Evolutionary conservation across 2,888 invertebrate genomes (phyloP), one percentile per base, ranked within the genome.

Genomic region (Poecilobothrus nobilitatus): DNA sequence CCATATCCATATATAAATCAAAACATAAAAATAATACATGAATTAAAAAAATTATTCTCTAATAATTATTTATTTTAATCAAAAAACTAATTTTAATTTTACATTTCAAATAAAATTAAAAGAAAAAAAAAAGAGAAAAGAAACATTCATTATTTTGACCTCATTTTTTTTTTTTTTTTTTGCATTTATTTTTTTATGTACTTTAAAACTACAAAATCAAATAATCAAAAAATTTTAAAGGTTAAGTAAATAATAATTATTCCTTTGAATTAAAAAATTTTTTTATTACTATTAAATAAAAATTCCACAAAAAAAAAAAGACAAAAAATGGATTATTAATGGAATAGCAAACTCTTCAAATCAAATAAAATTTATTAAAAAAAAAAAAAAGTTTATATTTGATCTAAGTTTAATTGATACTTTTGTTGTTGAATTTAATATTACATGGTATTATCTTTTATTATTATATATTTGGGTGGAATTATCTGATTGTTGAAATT

Each of bases 371-470:
- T 4, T 53, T 15, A 6, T 27, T 4, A 4, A 27, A 27, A 27
- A 27, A 41, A 41, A 12, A 41, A 41, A n/a, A n/a, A n/a, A n/a
- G 3, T 44, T 44, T 15, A 44, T 53, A 12, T 53, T n/a, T 53
- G n/a, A 53, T 53, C 53, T 53, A 53, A 53, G 53, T 53, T 53
- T 53, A 53, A 53, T 53, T 53, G 53, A 53, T 53, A 53, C 53
- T 53, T 53, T 53, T 15, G 53, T n/a, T 53, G 15, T 41, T 15
- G 15, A 41, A 12, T 41, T 41, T 15, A 41, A 5, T 41, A 41
- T 41, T 12, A 41, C 9, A 12, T 41, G 15, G 15, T 41, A 9
- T 9, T 41, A 41, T 41, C n/a, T n/a, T 12, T 12, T 15, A 41
- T 41, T 12, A 53, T 15, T 53, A 53, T n/a, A 2, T 53, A 18